phyloP scores from a whole-genome alignment of 2,797 vertebrate genomes.

The Amblyopsis hoosieri region DNA sequence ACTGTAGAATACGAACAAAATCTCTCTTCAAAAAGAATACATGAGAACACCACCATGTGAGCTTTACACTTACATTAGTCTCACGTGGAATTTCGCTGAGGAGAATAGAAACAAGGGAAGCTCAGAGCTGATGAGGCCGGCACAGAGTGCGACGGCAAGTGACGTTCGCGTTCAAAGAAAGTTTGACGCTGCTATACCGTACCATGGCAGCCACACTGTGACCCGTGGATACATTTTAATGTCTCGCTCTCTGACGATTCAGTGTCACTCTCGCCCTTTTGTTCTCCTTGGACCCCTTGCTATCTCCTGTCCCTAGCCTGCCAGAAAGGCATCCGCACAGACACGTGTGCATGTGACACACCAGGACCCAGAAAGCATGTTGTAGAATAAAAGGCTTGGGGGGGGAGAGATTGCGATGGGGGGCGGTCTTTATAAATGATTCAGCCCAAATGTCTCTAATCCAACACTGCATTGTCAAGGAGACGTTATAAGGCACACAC shows the following conservation, averaged over 20 bases:
- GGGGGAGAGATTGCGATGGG: slow-evolving; percentile 20
- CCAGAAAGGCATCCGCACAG: slow-evolving; percentile 89
- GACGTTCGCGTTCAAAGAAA: slow-evolving; percentile 83
- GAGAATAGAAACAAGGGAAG: slow-evolving; percentile 57
- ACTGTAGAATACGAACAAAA: slow-evolving; percentile 75
- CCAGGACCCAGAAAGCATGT: slow-evolving; percentile 87
- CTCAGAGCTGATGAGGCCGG: slow-evolving; percentile 77
- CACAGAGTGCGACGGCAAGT: slow-evolving; percentile 72
- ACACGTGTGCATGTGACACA: slow-evolving; percentile 81
- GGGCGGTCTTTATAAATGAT: slow-evolving; percentile 95
- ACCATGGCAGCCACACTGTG: slow-evolving; percentile 80
- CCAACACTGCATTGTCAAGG: slow-evolving; percentile 97
- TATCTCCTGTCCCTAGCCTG: slow-evolving; percentile 45
- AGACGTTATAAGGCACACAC: slow-evolving; percentile 94
- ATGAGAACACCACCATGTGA: slow-evolving; percentile 78
- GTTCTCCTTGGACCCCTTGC: slow-evolving; percentile 71
- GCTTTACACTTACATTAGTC: slow-evolving; percentile 65
- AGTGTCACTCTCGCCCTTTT: slow-evolving; percentile 80
- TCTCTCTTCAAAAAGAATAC: slow-evolving; percentile 80
- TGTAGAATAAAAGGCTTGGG: slow-evolving; percentile 61
- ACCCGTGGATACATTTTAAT: slow-evolving; percentile 95
- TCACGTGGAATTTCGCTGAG: slow-evolving; percentile 73
- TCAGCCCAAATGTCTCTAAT: slow-evolving; percentile 99
- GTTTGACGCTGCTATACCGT: slow-evolving; percentile 77
- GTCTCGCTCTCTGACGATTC: slow-evolving; percentile 87